Conservation (phyloP, 2,113 vertebrate species). For the Sturnira hondurensis region DNA sequence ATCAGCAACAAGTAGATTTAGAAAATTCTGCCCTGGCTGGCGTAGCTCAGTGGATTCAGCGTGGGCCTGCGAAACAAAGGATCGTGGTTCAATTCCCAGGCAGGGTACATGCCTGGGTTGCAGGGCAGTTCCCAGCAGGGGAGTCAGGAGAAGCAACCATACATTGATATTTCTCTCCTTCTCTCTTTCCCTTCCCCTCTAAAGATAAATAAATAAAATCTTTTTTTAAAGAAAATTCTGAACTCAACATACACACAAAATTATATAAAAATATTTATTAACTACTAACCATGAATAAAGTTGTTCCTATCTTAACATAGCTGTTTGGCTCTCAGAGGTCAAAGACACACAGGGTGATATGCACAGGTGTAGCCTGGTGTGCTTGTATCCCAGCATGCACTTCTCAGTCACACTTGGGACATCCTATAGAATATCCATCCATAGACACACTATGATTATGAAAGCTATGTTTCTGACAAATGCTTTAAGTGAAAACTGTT, state of each 20-base stretch:
- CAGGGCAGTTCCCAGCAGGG: too few relatives aligned
- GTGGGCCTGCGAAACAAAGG: too few relatives aligned
- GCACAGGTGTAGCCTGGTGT: rapidly evolving
- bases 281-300: neutral
- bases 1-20: neutral
- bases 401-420: neutral
- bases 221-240: slow-evolving; percentile 6
- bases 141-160: too few relatives aligned
- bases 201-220: too few relatives aligned
- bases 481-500: slow-evolving; percentile 7
- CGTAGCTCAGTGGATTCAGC: too few relatives aligned
- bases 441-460: neutral
- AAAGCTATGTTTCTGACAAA: slow-evolving; percentile 34
- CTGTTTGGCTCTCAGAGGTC: neutral
- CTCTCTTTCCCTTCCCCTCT: too few relatives aligned
- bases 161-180: too few relatives aligned
- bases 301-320: neutral
- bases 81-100: too few relatives aligned
- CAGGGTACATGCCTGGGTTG: too few relatives aligned
- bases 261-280: neutral
- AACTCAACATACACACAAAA: neutral
- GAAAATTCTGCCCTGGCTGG: too few relatives aligned
- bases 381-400: neutral
- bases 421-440: neutral
- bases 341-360: neutral